Percentiles rank a stretch among this genome's conserved stretches.
Evolutionary conservation across 2,113 vertebrate species (phyloP).

Genomic region (Cisticola juncidis): DNA sequence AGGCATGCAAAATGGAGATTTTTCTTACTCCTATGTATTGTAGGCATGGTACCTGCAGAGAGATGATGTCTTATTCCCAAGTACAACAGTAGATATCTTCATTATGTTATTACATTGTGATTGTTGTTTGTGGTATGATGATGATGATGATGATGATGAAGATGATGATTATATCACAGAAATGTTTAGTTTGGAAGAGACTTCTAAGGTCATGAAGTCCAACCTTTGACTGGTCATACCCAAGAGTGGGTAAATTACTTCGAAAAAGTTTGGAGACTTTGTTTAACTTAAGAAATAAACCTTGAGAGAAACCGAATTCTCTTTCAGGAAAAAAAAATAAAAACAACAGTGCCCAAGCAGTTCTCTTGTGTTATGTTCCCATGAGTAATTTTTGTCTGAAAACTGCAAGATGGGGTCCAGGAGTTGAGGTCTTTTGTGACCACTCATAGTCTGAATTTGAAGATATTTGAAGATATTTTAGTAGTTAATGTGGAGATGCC

Average conservation of each 20-base stretch:
- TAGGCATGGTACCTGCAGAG: background rate
- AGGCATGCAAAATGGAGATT: background rate
- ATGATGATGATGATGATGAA: too few species aligned
- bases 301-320: background rate
- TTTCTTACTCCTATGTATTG: background rate
- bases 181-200: background rate
- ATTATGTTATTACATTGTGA: too few species aligned
- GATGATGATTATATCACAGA: background rate
- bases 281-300: background rate
- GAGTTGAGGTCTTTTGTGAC: background rate
- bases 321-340: background rate
- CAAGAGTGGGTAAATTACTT: background rate
- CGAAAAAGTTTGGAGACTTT: accelerated
- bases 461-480: background rate
- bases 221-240: background rate
- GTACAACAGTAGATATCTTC: background rate
- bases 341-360: accelerated
- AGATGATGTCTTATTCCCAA: background rate
- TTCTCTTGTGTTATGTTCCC: background rate
- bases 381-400: background rate
- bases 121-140: background rate
- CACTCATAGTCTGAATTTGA: background rate
- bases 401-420: background rate
- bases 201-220: background rate
- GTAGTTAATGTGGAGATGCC: background rate